Base-by-base conservation (phyloP, 2,888 invertebrate species). In the Coenonympha arcania region DNA sequence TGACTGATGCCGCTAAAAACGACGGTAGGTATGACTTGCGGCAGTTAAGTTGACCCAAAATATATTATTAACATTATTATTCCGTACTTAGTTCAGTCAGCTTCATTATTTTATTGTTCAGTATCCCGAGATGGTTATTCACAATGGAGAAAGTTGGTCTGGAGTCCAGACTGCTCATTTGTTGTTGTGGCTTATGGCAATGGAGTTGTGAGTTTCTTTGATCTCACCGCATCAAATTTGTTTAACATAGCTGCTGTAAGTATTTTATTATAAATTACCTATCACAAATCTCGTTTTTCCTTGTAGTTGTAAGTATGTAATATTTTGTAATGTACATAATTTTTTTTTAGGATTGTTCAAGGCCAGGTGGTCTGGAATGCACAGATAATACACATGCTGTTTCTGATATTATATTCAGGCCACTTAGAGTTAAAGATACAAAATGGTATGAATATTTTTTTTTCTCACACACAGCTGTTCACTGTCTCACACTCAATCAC, bases 161-260 rank as follows among this genome's bases (percentile, higher is more conserved):
- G 94, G 93, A 92, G 91, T 67, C 90, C 90, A 0, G 92, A 93
- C 69, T 91, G 91, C 60, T 89, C 90, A 1, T 88, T 93, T 71
- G 72, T 94, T 50, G 93, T 90, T 6, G 75, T 91, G 48, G 90
- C 92, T 1, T 90, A 90, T 60, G 92, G 93, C 55, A 90, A 88
- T 73, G 93, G 93, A 3, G 80, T 88, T 45, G 88, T 93, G 26
- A 90, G 89, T 51, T 90, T 92, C 65, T 93, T 90, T 75, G 93
- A 93, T 68, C 84, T 91, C 31, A 82, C 92, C 57, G 92, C 92
- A 8, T 90, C 90, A 22, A 90, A 89, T 62, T 82, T 93, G 20
- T 91, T 90, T 64, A 89, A 88, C 52, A 91, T 93, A 58, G 88
- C 88, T 50, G 87, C 89, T 58, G 92, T 87, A 65, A 87, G 74